A percentile compares a stretch with the other conserved stretches of the same genome.
Conservation (phyloP, 2,888 invertebrate genomes). For the Craniophora ligustri region DNA sequence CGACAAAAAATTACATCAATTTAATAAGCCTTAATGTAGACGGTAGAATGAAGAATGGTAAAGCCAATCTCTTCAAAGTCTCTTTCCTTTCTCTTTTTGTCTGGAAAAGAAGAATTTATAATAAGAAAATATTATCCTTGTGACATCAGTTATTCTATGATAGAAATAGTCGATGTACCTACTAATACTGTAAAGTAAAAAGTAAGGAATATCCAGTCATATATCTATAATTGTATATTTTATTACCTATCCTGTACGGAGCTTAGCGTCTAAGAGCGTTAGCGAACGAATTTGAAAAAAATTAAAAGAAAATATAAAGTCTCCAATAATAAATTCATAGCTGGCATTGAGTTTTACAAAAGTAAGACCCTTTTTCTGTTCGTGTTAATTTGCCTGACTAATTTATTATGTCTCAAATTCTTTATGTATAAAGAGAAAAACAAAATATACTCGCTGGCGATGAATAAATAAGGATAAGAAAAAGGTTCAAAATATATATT, state of each 20-base stretch:
- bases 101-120: too few relatives aligned
- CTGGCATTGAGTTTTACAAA: slow-evolving; percentile 10
- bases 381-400: slow-evolving; percentile 19
- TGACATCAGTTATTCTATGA: too few relatives aligned
- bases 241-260: slow-evolving; percentile 1
- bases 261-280: background rate
- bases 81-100: too few relatives aligned
- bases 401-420: slow-evolving; percentile 16
- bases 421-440: slow-evolving; percentile 23
- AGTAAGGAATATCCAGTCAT: background rate
- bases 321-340: slow-evolving; percentile 23
- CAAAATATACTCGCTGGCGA: slow-evolving; percentile 2
- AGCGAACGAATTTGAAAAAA: background rate
- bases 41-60: background rate
- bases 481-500: too few relatives aligned
- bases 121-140: too few relatives aligned
- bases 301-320: background rate
- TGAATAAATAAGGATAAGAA: slow-evolving; percentile 24
- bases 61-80: too few relatives aligned
- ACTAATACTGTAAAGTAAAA: slow-evolving; percentile 19
- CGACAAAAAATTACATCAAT: slow-evolving; percentile 8
- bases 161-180: slow-evolving; percentile 2
- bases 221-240: slow-evolving; percentile 8
- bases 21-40: slow-evolving; percentile 20
- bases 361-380: slow-evolving; percentile 21